Percentiles rank a stretch among this genome's conserved stretches.
Evolutionary conservation across 2,113 vertebrate genomes (phyloP).

Genomic region (Ochotona princeps): DNA sequence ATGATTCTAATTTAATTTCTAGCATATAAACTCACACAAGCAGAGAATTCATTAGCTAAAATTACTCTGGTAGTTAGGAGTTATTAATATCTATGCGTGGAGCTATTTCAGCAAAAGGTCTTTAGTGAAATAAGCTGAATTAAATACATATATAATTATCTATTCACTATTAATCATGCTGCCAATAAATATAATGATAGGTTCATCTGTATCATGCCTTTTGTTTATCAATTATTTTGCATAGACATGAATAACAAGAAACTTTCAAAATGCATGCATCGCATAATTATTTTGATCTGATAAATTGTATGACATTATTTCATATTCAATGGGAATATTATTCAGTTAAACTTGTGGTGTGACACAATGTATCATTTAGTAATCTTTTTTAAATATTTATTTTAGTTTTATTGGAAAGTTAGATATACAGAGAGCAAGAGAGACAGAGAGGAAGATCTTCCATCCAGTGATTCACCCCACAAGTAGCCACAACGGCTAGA

Average conservation of each 20-base stretch:
- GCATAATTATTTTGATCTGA: background rate
- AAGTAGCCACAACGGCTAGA: too few relatives aligned
- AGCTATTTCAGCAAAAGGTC: background rate
- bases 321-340: background rate
- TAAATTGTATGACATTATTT: background rate
- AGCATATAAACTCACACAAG: background rate
- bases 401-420: too few relatives aligned
- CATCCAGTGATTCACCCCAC: too few relatives aligned
- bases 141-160: background rate
- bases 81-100: background rate
- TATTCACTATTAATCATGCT: background rate
- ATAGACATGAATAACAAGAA: background rate
- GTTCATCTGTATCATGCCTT: background rate
- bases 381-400: background rate
- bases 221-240: background rate
- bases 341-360: background rate
- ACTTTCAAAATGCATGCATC: background rate
- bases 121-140: constrained; percentile 8
- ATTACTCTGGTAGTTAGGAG: background rate
- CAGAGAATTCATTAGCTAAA: background rate
- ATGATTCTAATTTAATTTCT: background rate
- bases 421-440: too few relatives aligned
- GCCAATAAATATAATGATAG: background rate
- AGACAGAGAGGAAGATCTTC: too few relatives aligned
- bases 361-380: background rate